Evolutionary conservation across 2,797 vertebrate genomes (phyloP), one percentile per base, ranked within the genome.

Genomic region (Carduelis carduelis): DNA sequence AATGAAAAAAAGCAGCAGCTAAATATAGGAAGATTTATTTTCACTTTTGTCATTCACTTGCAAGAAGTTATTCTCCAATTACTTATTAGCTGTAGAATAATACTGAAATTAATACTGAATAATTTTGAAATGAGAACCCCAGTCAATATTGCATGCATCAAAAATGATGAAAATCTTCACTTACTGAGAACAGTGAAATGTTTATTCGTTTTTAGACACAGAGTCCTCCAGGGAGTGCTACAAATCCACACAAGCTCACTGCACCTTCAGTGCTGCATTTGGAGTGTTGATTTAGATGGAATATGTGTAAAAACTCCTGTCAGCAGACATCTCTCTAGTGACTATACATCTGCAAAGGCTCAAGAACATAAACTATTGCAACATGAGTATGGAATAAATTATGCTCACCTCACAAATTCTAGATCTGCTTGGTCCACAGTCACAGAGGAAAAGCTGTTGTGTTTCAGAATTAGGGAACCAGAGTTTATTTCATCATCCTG

Each of bases 221-320:
- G 50, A 96, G 82, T 96, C 96, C 97, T 96, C 96, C 96, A 96
- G 97, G 96, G 97, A 97, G 95, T 96, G 96, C 97, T 97, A 95
- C 95, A 95, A 96, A 97, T 96, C 94, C 95, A 97, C 92, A 92
- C 76, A 96, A 97, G 77, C 46, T 95, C 93, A 72, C 91, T 72
- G 85, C 78, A 85, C 93, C 50, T 88, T 93, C 15, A 1, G 9
- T 41, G 74, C 74, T 88, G 77, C 92, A 91, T 97, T 95, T 95
- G 49, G 66, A 94, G 52, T 61, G 9, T 78, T 80, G 93, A 92
- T 96, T 96, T 94, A 87, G 77, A 88, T 12, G 15, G 90, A 93
- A 95, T 92, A 81, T 22, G 77, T 95, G 93, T 84, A 94, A 95
- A 95, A 96, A 46, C 77, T 96, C 90, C 83, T 86, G 89, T 92